These are phyloP conservation scores for Potamarius usumacintae DNA, from an alignment of 2,113 vertebrate genomes.

Conservation along the genomic window DNA sequence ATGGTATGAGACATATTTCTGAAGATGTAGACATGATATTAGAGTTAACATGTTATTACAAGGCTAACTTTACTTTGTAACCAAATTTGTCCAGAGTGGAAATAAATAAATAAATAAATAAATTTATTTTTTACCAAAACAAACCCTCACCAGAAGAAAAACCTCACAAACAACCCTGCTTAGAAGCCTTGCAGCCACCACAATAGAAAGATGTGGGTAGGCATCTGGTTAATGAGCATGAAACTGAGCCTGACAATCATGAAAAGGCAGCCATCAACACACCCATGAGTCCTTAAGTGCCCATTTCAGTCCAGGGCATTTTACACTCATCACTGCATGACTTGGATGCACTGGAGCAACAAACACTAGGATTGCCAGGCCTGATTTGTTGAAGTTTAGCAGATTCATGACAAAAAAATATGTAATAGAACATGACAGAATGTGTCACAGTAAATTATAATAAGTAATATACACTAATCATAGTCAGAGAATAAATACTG, in stretches of 20 bases:
- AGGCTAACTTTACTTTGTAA: neutral
- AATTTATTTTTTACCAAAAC: neutral
- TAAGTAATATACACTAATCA: neutral
- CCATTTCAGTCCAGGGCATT: constrained; percentile 16
- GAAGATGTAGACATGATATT: neutral
- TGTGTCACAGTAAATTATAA: neutral
- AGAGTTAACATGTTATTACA: neutral
- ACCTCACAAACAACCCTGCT: neutral
- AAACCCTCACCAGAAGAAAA: neutral
- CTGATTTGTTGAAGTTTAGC: neutral
- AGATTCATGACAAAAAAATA: neutral
- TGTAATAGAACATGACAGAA: neutral
- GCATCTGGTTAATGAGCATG: constrained; percentile 21
- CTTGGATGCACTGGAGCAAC: neutral
- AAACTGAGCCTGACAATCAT: constrained; percentile 33
- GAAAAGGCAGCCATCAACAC: constrained; percentile 28
- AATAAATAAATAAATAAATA: no score
- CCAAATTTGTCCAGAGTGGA: neutral
- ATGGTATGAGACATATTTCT: neutral
- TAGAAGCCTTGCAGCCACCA: neutral
- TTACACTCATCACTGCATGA: neutral
- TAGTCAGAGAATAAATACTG: neutral
- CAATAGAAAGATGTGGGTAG: neutral
- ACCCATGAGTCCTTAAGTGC: constrained; percentile 22
- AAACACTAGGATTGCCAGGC: neutral